phyloP scores from a whole-genome alignment of 1,140 invertebrate genomes.

The Hormaphis cornu region DNA sequence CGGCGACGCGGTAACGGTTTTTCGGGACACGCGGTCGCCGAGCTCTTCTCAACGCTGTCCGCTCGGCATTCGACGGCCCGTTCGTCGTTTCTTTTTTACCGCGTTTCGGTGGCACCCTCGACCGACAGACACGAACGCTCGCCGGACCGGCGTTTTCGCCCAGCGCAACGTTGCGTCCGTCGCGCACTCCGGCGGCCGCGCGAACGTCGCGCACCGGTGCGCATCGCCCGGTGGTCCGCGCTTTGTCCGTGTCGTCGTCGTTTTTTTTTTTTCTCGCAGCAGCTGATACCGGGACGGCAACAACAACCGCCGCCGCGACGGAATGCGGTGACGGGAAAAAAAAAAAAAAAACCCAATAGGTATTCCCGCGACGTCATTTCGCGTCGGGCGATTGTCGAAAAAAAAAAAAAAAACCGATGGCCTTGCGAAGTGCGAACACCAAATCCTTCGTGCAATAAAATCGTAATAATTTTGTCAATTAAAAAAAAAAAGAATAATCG shows the following conservation, averaged over 20 bases:
- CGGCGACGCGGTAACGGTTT: no score
- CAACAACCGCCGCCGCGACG: not conserved
- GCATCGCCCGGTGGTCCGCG: not conserved
- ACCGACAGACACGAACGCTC: not conserved
- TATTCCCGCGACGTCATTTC: slow-evolving; percentile 2
- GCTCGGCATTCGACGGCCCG: no score
- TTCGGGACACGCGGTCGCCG: no score
- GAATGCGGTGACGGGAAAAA: no score
- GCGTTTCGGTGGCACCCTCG: not conserved
- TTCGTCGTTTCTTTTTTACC: slow-evolving; percentile 5
- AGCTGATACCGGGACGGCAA: not conserved
- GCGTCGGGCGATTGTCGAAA: no score
- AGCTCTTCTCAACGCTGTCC: no score
- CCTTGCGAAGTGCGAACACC: no score
- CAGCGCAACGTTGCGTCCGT: not conserved
- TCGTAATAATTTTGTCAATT: no score
- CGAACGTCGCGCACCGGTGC: not conserved
- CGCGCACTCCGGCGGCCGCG: not conserved
- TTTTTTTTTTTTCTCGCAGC: not conserved
- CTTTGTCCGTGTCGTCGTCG: not conserved
- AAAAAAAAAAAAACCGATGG: no score
- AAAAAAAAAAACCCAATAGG: no score
- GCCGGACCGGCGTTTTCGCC: not conserved
- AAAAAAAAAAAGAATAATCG: no score
- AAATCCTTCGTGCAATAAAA: no score